Conservation (phyloP, 2,113 vertebrate genomes). For the Saimiri boliviensis region DNA sequence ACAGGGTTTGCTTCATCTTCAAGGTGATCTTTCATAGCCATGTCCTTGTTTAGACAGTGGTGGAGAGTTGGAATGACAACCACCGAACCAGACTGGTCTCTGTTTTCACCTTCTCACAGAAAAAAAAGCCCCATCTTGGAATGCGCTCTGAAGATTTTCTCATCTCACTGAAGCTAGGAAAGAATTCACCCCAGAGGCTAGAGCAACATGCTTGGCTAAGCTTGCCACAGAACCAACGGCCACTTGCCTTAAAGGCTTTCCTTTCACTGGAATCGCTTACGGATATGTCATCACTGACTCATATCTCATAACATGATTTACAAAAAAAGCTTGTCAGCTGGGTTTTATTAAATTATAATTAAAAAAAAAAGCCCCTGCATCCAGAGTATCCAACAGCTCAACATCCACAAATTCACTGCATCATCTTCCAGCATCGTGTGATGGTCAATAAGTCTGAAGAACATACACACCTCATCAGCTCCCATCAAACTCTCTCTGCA, state of each 20-base stretch:
- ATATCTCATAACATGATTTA: constrained; percentile 17
- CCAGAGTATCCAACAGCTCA: background rate
- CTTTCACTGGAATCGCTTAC: background rate
- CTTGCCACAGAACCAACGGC: background rate
- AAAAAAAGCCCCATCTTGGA: background rate
- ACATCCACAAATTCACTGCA: background rate
- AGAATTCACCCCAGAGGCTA: background rate
- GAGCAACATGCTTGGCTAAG: background rate
- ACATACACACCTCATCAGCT: background rate
- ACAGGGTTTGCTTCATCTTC: background rate
- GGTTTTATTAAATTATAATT: constrained; percentile 36
- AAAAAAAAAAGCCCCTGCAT: background rate
- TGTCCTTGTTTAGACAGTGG: background rate
- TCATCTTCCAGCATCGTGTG: background rate
- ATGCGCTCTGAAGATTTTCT: background rate
- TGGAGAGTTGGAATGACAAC: background rate
- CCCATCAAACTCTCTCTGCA: background rate
- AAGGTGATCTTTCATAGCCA: too few species aligned
- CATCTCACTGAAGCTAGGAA: background rate
- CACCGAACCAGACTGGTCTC: background rate
- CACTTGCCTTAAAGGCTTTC: background rate
- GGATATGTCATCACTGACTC: constrained; percentile 37
- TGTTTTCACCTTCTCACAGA: background rate
- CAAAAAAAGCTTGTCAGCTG: constrained; percentile 21
- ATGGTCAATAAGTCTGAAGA: background rate